Evolutionary conservation across 2,113 vertebrate genomes (phyloP).

Genomic region (Brachyistius frenatus): DNA sequence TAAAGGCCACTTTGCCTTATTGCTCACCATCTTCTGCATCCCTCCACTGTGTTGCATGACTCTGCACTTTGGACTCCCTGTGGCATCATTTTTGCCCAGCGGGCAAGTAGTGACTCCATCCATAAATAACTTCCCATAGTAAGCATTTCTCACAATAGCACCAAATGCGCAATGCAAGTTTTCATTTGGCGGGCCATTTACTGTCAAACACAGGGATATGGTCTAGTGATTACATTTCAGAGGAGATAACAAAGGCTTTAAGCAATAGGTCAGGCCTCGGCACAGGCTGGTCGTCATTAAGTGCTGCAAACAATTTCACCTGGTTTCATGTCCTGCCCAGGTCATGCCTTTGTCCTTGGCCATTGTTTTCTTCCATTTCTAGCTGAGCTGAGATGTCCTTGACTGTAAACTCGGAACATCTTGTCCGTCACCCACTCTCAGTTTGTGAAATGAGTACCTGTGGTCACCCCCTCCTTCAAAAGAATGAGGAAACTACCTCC

Average conservation of each 20-base stretch:
- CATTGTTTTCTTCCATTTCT: slow-evolving; percentile 19
- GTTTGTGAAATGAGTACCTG: slow-evolving; percentile 39
- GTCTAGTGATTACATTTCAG: slow-evolving; percentile 4
- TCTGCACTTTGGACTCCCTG: slow-evolving; percentile 27
- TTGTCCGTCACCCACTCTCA: slow-evolving; percentile 18
- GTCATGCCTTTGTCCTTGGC: slow-evolving; percentile 12
- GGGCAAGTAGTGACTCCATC: slow-evolving; percentile 39
- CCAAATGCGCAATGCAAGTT: slow-evolving; percentile 11
- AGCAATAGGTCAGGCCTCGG: not conserved
- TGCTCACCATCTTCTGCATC: slow-evolving; percentile 2
- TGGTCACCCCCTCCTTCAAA: slow-evolving; percentile 50
- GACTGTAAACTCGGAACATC: slow-evolving; percentile 40
- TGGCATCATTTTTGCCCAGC: slow-evolving; percentile 36
- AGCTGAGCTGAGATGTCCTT: slow-evolving; percentile 41
- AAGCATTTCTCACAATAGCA: slow-evolving; percentile 46
- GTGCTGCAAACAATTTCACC: slow-evolving; percentile 10
- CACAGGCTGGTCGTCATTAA: slow-evolving; percentile 34
- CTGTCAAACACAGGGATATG: slow-evolving; percentile 1
- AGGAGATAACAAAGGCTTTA: not conserved
- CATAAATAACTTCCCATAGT: slow-evolving; percentile 47
- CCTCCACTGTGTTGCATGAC: slow-evolving; percentile 28
- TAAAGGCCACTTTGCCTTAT: not conserved
- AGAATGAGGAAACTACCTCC: slow-evolving; percentile 61
- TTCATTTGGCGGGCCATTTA: slow-evolving; percentile 19
- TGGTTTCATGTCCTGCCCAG: slow-evolving; percentile 12